phyloP scores from a whole-genome alignment of 2,888 invertebrate genomes.

The Eulithis prunata region DNA sequence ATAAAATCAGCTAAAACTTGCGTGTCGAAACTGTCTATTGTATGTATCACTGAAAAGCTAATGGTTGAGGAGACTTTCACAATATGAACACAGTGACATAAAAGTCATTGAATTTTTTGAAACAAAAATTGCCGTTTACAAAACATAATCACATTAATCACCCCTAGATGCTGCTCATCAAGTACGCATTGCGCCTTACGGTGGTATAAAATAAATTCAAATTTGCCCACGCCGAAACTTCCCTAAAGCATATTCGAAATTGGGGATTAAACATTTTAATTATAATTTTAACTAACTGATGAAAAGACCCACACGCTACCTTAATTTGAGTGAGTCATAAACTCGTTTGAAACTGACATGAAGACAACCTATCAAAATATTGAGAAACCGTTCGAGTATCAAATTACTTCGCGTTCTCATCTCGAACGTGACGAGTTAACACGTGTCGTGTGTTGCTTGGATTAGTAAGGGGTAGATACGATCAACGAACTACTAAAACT shows the following conservation, averaged over 20 bases:
- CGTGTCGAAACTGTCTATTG: too few relatives aligned
- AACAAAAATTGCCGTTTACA: too few relatives aligned
- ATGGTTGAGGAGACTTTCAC: too few relatives aligned
- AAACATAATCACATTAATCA: too few relatives aligned
- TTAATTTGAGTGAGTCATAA: conserved; percentile 36
- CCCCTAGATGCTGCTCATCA: too few relatives aligned
- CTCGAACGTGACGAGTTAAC: conserved; percentile 43
- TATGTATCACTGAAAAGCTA: too few relatives aligned
- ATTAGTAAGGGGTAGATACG: conserved; percentile 24
- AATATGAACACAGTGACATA: too few relatives aligned
- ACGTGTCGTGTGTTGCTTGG: conserved; percentile 39
- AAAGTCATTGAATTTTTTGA: too few relatives aligned
- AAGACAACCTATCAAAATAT: conserved; percentile 47
- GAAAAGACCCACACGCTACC: conserved; percentile 20
- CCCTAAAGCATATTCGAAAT: neutral
- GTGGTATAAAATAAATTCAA: too few relatives aligned
- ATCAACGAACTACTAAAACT: neutral
- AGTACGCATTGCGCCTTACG: too few relatives aligned
- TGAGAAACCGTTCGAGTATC: conserved; percentile 53
- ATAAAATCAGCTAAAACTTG: too few relatives aligned
- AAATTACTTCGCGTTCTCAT: conserved; percentile 47
- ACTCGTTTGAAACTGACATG: conserved; percentile 35
- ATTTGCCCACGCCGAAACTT: neutral
- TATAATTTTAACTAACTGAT: conserved; percentile 12
- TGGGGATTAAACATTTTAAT: neutral